These are phyloP conservation scores for Campaea margaritaria DNA, from an alignment of 2,888 invertebrate species.

Conservation along the genomic window DNA sequence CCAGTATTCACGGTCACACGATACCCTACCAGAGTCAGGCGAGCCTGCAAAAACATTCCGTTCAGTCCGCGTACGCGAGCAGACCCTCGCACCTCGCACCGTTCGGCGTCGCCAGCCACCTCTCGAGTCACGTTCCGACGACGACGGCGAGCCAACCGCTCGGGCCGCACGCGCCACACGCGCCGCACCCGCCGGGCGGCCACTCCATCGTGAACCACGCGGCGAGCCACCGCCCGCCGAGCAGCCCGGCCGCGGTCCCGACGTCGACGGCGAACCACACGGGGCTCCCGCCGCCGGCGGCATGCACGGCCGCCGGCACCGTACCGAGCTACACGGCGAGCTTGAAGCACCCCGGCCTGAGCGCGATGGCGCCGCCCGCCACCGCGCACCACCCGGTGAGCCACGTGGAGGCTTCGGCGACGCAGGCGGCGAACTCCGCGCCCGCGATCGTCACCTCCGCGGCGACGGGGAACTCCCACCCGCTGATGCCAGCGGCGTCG, in stretches of 20 bases:
- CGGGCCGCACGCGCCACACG: conserved; percentile 60
- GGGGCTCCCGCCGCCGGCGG: conserved; percentile 60
- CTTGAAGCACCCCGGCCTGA: conserved; percentile 69
- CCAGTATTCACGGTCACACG: conserved; percentile 77
- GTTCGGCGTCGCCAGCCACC: conserved; percentile 73
- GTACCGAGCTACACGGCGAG: conserved; percentile 69
- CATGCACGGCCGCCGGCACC: conserved; percentile 62
- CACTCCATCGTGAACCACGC: conserved; percentile 73
- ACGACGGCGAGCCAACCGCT: conserved; percentile 56
- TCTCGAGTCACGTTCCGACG: conserved; percentile 80
- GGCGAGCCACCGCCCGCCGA: conserved; percentile 64
- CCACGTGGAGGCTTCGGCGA: conserved; percentile 30
- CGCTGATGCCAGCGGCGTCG: conserved; percentile 65
- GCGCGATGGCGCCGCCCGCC: conserved; percentile 56
- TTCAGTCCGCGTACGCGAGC: conserved; percentile 70
- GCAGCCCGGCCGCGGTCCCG: conserved; percentile 58
- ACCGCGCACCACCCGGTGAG: conserved; percentile 55
- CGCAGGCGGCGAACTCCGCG: conserved; percentile 56
- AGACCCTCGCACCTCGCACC: conserved; percentile 76
- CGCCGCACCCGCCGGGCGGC: conserved; percentile 65
- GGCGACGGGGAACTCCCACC: conserved; percentile 64
- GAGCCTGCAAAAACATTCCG: conserved; percentile 82
- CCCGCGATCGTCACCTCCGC: conserved; percentile 60
- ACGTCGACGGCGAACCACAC: conserved; percentile 63
- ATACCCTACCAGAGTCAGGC: conserved; percentile 78